Evolutionary conservation across 2,888 invertebrate species (phyloP), one percentile per base, ranked within the genome.

Genomic region (Nymphalis urticae): DNA sequence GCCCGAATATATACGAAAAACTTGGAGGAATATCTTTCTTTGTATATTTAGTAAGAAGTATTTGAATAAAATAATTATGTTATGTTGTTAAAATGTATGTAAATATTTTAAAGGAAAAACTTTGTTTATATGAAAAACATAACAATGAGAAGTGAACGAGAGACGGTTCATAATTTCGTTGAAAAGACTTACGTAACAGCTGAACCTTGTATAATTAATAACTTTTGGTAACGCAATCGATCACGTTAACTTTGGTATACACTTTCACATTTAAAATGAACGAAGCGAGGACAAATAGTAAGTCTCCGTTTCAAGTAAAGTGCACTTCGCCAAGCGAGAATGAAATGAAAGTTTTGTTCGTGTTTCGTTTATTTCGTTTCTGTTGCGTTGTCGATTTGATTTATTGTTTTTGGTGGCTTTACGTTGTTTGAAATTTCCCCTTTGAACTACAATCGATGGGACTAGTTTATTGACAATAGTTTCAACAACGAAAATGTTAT

Each of bases 261-360:
- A 48, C 17, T 48, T 48, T 48, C 16, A 48, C 8, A 50, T 50
- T 50, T 50, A 19, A 50, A 50, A 50, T n/a, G 42, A 42, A 42
- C 42, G 42, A 56, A 56, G 27, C 76, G 82, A 81, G 77, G 78
- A 80, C 74, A 66, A 32, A 59, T 74, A 76, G 85, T 87, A 82
- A 73, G 65, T 65, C 3, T n/a, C 24, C 58, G 81, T 80, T 81
- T 78, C 80, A 79, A 81, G 80, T 79, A 83, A 85, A 89, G 87
- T 87, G 86, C 86, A 86, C 88, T 87, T 77, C 77, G 79, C 81
- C 80, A 82, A 75, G 77, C 79, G 79, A 80, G 83, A 84, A 84
- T 84, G 86, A 85, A 89, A 90, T 88, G 86, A 90, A 89, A 90
- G 85, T 89, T 90, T 87, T 80, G 82, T 81, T 81, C 82, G 74